These are phyloP conservation scores for Oncorhynchus clarkii DNA, from an alignment of 2,113 vertebrate species.

Conservation along the genomic window DNA sequence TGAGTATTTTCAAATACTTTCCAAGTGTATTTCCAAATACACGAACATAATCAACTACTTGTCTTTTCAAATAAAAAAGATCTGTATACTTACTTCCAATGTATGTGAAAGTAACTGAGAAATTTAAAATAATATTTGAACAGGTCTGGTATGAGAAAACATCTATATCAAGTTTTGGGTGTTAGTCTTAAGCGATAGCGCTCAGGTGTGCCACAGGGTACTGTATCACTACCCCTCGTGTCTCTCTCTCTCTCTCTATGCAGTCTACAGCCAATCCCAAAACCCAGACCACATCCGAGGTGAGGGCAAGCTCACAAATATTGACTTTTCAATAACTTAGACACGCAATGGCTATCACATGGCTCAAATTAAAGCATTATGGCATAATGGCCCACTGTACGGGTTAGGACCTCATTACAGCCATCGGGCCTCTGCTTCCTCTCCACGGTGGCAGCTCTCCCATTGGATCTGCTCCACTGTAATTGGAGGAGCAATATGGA, in stretches of 20 bases:
- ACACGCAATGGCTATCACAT: slow-evolving; percentile 61
- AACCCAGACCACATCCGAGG: neutral
- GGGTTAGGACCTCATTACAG: slow-evolving; percentile 72
- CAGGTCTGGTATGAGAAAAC: too few relatives aligned
- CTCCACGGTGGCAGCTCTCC: slow-evolving; percentile 59
- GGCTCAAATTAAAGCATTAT: slow-evolving; percentile 73
- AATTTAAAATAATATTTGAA: too few relatives aligned
- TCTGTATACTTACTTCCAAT: too few relatives aligned
- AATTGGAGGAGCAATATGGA: slow-evolving; percentile 62
- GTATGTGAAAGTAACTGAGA: too few relatives aligned
- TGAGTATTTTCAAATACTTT: too few relatives aligned
- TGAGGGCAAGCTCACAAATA: slow-evolving; percentile 51
- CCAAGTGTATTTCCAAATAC: too few relatives aligned
- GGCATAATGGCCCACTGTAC: slow-evolving; percentile 65
- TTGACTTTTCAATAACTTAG: slow-evolving; percentile 64
- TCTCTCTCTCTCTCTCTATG: neutral
- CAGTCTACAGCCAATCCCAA: neutral
- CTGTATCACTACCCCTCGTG: neutral
- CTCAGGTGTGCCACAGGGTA: neutral
- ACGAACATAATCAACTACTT: too few relatives aligned
- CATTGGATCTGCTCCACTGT: slow-evolving; percentile 56
- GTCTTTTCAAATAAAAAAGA: too few relatives aligned
- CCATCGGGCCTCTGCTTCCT: slow-evolving; percentile 63
- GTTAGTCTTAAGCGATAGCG: neutral
- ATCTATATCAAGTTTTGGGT: neutral